phyloP scores from a whole-genome alignment of 2,797 vertebrate genomes.

The Australoheros facetus region DNA sequence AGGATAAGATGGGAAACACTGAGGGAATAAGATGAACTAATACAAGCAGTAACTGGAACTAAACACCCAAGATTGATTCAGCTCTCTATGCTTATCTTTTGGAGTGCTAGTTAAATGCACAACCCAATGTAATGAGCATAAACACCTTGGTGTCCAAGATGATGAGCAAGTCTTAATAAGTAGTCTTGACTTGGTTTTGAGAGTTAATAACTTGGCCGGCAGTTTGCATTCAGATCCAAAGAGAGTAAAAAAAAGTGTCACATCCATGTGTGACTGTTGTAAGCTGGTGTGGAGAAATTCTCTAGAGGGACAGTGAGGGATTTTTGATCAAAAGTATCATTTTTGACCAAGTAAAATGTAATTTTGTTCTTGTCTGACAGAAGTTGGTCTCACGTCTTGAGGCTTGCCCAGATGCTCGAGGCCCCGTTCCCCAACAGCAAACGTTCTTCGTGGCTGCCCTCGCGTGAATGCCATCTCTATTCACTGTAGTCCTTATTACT shows the following conservation, averaged over 20 bases:
- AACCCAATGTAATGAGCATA: background rate
- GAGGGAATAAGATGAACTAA: background rate
- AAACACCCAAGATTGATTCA: too few relatives aligned
- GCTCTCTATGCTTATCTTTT: background rate
- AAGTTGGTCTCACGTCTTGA: background rate
- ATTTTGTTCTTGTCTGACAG: background rate
- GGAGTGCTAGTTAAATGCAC: background rate
- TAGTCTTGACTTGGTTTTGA: background rate
- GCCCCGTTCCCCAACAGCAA: conserved; percentile 7
- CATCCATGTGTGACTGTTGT: background rate
- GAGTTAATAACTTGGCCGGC: background rate
- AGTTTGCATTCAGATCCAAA: background rate
- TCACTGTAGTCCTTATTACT: conserved; percentile 29
- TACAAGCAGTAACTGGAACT: background rate
- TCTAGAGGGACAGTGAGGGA: background rate
- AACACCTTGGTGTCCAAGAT: background rate
- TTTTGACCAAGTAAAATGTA: background rate
- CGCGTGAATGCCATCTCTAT: conserved; percentile 33
- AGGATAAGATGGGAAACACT: background rate
- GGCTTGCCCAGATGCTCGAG: conserved; percentile 4
- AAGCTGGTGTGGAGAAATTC: background rate
- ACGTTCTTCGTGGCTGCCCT: background rate
- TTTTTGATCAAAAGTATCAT: background rate
- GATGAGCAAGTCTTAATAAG: background rate
- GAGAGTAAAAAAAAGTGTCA: background rate